Base-by-base conservation (phyloP, 2,797 vertebrate genomes). In the Lutjanus campechanus region DNA sequence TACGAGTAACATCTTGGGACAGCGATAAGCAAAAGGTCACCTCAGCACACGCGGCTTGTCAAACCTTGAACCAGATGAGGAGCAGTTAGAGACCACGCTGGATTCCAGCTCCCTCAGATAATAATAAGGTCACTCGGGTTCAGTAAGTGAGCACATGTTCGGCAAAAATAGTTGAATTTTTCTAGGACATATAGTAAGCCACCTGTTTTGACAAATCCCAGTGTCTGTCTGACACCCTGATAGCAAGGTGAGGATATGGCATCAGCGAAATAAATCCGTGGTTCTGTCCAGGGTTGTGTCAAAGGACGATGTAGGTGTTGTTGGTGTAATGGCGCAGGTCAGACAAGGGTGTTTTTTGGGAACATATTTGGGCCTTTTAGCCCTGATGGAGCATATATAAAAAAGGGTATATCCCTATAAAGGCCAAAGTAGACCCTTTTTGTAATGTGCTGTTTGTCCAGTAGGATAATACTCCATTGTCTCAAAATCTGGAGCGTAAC, bases 71-170 rank as follows among this genome's bases (percentile, higher is more conserved):
- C 19, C 43, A 22, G n/a, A 44, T 8, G 55, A 63, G 50, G 1
- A 29, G 72, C 66, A 54, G 47, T 55, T 61, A 40, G 50, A 67
- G 22, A 62, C 44, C 8, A 11, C 11, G 16, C 15, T 60, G 47
- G 15, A 51, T 82, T 77, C 67, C 40, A 29, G 3, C 43, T 51
- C 11, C 25, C 11, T 47, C 68, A 40, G 25, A 62, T 61, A 36
- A 81, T 11, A 85, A 65, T 22, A 75, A 65, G 20, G 40, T 22
- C 19, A 75, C 47, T 46, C 5, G 7, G 58, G 13, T 58, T 43
- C 44, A 59, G 43, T 20, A 25, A 69, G 19, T 44, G 25, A 59
- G 59, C 64, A 72, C 29, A 64, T 64, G 20, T 55, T 19, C 13
- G 0, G 6, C n/a, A 40, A 49, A 72, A 72, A 50, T 47, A 2